Base-by-base conservation (phyloP, 2,888 invertebrate genomes). In the Drosophila antonietae region DNA sequence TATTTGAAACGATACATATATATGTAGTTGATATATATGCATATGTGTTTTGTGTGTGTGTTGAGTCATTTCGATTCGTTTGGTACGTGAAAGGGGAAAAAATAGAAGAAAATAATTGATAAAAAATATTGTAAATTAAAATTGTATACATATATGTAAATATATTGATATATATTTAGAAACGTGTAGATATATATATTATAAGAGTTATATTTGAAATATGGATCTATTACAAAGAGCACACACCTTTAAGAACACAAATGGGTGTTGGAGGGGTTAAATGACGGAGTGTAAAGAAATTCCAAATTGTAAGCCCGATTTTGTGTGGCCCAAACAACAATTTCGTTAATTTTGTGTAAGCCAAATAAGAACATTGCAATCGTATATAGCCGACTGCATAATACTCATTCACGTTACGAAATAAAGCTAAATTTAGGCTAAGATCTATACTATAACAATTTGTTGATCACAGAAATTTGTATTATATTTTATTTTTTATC, bases 21-120 rank as follows among this genome's bases (percentile, higher is more conserved):
- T 65, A 49, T 49, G 37, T 15, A 5, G 14, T 69, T 62, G 20
- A 57, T 68, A 18, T 56, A 31, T 61, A 51, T 28, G 35, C n/a
- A n/a, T 15, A 23, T 57, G 43, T 57, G 43, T 53, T 33, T 35
- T 55, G 31, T 78, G 46, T 68, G 41, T 78, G 46, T 68, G 41
- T 57, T 44, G 33, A 49, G 66, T 80, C 77, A 69, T 77, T 78
- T 81, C 69, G 63, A 66, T 81, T 81, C 74, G 65, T 68, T 81
- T 81, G 61, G 78, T 77, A 56, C 64, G 67, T 81, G 75, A 78
- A 78, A 81, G 81, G 75, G 64, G 53, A 23, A 37, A 80, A 83
- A 83, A 81, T 83, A 81, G 84, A 83, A 81, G 81, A 81, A 81
- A 83, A 81, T 75, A 81, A 83, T 81, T 81, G 47, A 74, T 78